Conservation (phyloP, 2,888 invertebrate genomes). For the Pyrgus malvae region DNA sequence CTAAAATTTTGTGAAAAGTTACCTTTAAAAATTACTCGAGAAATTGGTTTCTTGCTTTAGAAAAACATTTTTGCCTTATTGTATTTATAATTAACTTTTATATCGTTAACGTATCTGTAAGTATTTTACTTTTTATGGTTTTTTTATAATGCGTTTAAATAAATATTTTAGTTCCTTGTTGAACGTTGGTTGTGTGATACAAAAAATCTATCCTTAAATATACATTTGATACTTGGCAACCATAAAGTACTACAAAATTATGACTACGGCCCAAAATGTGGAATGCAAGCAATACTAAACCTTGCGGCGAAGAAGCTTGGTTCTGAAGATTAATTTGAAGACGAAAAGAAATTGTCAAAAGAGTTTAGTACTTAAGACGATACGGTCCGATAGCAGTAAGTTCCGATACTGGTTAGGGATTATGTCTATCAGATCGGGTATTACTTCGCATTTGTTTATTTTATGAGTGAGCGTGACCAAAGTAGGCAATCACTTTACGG, state of each 20-base stretch:
- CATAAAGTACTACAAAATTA: not conserved
- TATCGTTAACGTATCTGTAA: too few species aligned
- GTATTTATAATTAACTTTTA: too few species aligned
- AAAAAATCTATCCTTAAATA: not conserved
- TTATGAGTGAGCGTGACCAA: constrained; percentile 2
- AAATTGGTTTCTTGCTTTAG: too few species aligned
- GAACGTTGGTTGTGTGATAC: not conserved
- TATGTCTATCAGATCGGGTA: constrained; percentile 23
- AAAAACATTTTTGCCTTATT: too few species aligned
- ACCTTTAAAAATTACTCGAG: too few species aligned
- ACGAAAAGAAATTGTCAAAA: constrained; percentile 31
- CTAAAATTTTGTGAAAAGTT: not conserved
- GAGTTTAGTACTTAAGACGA: constrained; percentile 44
- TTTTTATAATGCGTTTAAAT: too few species aligned
- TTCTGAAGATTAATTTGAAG: not conserved
- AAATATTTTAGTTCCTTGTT: too few species aligned
- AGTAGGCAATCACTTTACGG: not conserved
- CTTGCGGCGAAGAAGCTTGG: constrained; percentile 23
- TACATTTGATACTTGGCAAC: not conserved
- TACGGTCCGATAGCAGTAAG: constrained; percentile 51
- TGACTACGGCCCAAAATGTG: not conserved
- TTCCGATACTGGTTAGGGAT: constrained; percentile 40
- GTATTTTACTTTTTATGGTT: too few species aligned
- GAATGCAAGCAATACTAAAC: constrained; percentile 27
- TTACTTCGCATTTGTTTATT: constrained; percentile 10